A percentile compares a stretch with the other conserved stretches of the same genome.
phyloP scores from a whole-genome alignment of 2,113 vertebrate species.

The Platycercus adscitus region DNA sequence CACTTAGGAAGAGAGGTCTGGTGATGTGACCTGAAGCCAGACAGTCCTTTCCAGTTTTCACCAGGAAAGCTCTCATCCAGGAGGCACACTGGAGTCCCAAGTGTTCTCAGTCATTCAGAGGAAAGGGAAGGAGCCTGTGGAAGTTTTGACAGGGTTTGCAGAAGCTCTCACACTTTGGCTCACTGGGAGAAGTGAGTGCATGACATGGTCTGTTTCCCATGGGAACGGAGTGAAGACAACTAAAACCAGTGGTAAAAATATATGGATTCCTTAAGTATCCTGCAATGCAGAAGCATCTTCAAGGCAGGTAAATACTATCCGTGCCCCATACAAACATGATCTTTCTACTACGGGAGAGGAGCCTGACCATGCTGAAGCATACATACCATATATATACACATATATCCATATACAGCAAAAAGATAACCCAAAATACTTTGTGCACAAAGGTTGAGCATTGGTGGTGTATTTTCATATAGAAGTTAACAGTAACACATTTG shows the following conservation, averaged over 20 bases:
- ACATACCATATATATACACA: not conserved
- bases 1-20: not conserved
- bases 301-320: not conserved
- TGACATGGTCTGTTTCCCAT: not conserved
- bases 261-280: fast-evolving
- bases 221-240: not conserved
- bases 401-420: not conserved
- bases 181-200: not conserved
- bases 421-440: not conserved
- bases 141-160: not conserved
- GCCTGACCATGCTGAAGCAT: not conserved
- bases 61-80: not conserved
- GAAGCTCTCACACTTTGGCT: not conserved
- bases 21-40: not conserved
- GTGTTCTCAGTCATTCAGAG: not conserved
- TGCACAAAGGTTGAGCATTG: not conserved
- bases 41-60: not conserved
- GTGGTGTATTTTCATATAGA: not conserved
- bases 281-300: not conserved
- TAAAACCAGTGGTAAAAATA: not conserved
- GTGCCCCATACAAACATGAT: not conserved
- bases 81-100: not conserved
- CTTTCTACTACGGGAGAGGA: not conserved
- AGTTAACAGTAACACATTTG: not conserved
- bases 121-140: not conserved